Evolutionary conservation across 2,797 vertebrate species (phyloP).

Genomic region (Varecia variegata): DNA sequence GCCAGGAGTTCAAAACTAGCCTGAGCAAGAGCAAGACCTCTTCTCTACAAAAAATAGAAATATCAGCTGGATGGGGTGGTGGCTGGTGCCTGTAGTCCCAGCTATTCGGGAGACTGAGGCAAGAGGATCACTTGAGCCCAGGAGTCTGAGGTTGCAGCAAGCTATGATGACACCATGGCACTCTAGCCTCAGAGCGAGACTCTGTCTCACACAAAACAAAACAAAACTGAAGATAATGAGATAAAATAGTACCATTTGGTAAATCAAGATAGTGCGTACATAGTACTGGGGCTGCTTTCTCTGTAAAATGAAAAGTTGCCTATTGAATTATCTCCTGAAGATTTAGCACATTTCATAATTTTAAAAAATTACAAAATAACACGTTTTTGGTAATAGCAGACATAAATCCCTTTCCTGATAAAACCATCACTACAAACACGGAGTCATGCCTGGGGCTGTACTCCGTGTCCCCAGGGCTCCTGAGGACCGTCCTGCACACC

Average conservation of each 20-base stretch:
- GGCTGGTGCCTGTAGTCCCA: not conserved
- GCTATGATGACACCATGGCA: not conserved
- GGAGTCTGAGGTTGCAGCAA: not conserved
- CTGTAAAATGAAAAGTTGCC: not conserved
- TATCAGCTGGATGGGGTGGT: not conserved
- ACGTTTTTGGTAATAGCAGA: not conserved
- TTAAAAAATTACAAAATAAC: not conserved
- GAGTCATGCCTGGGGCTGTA: not conserved
- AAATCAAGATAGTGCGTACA: not conserved
- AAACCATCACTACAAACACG: accelerated
- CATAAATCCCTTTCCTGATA: not conserved
- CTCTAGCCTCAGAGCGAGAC: not conserved
- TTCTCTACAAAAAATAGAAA: not conserved
- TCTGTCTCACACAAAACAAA: not conserved
- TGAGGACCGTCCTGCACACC: accelerated
- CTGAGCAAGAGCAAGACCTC: not conserved
- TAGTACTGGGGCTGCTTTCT: no score
- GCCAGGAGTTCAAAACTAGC: not conserved
- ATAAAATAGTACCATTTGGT: not conserved
- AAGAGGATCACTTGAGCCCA: not conserved
- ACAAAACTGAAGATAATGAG: not conserved
- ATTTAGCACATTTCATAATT: not conserved
- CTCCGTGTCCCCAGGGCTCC: accelerated
- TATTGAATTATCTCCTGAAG: not conserved
- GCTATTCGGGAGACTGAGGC: not conserved